Evolutionary conservation across 1,140 invertebrate species (phyloP).

Genomic region (Drosophila saltans): DNA sequence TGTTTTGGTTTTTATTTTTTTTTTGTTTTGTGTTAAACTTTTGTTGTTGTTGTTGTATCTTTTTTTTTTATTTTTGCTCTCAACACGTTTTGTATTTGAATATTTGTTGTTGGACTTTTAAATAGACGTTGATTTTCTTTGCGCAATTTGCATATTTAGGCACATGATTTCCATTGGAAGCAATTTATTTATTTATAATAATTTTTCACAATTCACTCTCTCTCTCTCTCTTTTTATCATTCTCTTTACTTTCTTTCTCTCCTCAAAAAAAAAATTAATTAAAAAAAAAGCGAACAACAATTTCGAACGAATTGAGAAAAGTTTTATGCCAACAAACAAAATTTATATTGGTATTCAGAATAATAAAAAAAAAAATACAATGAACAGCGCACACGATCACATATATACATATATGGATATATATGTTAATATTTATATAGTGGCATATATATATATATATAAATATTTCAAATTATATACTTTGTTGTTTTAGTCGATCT

Average conservation of each 20-base stretch:
- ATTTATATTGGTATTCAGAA: constrained; percentile 2
- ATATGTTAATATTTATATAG: constrained; percentile 6
- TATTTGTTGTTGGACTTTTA: constrained; percentile 71
- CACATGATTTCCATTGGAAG: constrained; percentile 80
- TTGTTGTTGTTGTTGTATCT: constrained; percentile 38
- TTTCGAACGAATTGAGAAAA: constrained; percentile 2
- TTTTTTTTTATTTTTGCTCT: constrained; percentile 52
- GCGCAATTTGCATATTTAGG: constrained; percentile 81
- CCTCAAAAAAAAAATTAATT: constrained; percentile 39
- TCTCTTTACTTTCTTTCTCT: constrained; percentile 23
- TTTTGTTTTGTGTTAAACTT: constrained; percentile 33
- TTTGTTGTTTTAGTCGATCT: constrained; percentile 1
- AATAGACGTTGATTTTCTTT: constrained; percentile 79
- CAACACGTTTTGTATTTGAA: constrained; percentile 81
- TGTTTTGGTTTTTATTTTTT: constrained; percentile 34
- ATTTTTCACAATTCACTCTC: constrained; percentile 50
- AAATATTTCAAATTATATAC: constrained; percentile 4
- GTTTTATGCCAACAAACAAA: background rate
- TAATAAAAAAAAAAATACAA: background rate
- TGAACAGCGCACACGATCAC: constrained; percentile 3
- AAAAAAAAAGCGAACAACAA: constrained; percentile 6
- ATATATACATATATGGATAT: constrained; percentile 6
- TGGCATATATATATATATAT: constrained; percentile 7
- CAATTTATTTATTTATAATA: constrained; percentile 67
- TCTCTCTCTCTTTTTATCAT: constrained; percentile 24